phyloP scores from a whole-genome alignment of 2,888 invertebrate species.

The Dasysyrphus tricinctus region DNA sequence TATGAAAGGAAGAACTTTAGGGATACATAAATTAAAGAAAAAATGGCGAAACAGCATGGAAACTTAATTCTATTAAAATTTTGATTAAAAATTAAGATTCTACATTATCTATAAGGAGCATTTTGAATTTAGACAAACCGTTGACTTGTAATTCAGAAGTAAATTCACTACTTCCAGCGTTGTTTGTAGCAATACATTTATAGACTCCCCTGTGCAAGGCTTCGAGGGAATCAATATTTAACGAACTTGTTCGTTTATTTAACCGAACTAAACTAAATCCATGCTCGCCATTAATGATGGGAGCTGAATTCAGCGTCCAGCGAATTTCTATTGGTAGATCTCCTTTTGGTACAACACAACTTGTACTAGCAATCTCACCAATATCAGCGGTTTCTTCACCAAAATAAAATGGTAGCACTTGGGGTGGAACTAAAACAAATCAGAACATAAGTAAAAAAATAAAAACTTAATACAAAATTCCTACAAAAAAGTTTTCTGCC shows the following conservation, averaged over 20 bases:
- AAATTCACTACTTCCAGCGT: constrained; percentile 84
- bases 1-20: constrained; percentile 87
- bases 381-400: constrained; percentile 84
- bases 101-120: background rate
- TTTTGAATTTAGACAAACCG: constrained; percentile 81
- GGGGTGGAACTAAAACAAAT: constrained; percentile 78
- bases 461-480: constrained; percentile 8
- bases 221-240: constrained; percentile 84
- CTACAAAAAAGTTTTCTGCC: background rate
- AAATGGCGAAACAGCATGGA: constrained; percentile 64
- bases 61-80: background rate
- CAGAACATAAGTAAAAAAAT: constrained; percentile 75
- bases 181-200: constrained; percentile 85
- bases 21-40: constrained; percentile 34
- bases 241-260: constrained; percentile 79
- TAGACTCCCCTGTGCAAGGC: constrained; percentile 86
- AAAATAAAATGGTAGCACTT: constrained; percentile 79
- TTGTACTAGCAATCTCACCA: constrained; percentile 88
- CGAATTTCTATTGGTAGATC: constrained; percentile 85
- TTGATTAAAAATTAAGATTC: background rate
- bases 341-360: constrained; percentile 87
- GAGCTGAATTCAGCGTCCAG: constrained; percentile 86
- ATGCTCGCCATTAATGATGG: constrained; percentile 82
- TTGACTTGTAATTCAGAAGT: constrained; percentile 85
- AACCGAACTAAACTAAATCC: constrained; percentile 78